Evolutionary conservation across 2,888 invertebrate species (phyloP), one percentile per base, ranked within the genome.

Genomic region (Morinoia aosen): DNA sequence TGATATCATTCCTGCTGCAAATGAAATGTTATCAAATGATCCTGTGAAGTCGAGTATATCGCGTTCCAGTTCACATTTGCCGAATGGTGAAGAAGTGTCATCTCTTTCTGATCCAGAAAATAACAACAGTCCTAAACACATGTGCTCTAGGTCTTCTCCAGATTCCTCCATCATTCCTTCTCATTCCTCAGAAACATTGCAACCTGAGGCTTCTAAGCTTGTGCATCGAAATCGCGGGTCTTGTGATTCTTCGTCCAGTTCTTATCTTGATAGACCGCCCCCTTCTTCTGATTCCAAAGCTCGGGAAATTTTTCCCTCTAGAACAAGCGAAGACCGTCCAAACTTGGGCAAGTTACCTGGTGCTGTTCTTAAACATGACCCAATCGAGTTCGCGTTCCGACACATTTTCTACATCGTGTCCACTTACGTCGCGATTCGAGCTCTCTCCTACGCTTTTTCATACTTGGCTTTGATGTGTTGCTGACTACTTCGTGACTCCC

Each of bases 321-420:
- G 48, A 57, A n/a, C 56, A 33, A 93, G 12, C 33, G 57, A 57
- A 61, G 40, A 58, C 40, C 95, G 95, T 58, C 95, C 95, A 39
- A n/a, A 95, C 76, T 58, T 96, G 39, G 94, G 94, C 90, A 95
- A 95, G 48, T 64, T 96, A 57, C 76, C 94, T 33, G 95, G 96
- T 40, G 48, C 94, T 88, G 93, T 93, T 57, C 95, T 96, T 57
- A 95, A 95, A 33, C 96, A 96, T 91, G 96, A 96, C 95, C 96
- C 96, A 33, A 64, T 96, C 48, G 96, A 96, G 91, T 96, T 96
- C 88, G 95, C 96, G 95, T 88, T 97, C 96, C 94, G 97, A 88
- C 96, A 96, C 94, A 76, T 96, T 95, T 96, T 96, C 96, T 96
- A 95, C 95, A 95, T 96, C 91, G 95, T 95, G 91, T 96, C 96